phyloP scores from a whole-genome alignment of 2,113 vertebrate genomes.

The Conger conger region DNA sequence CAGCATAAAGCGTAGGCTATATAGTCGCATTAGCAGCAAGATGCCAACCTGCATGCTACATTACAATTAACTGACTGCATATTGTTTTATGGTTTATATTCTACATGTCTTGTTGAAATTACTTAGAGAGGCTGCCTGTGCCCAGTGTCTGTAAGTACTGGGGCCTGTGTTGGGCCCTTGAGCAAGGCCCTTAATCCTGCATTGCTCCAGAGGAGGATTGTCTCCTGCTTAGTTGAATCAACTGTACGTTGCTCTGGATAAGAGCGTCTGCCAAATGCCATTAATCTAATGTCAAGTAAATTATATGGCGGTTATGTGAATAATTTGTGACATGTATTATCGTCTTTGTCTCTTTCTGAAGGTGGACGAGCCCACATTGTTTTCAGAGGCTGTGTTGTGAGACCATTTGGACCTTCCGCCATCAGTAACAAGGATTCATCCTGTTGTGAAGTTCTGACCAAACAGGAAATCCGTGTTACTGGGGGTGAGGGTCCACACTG shows the following conservation, averaged over 20 bases:
- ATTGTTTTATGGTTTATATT: neutral
- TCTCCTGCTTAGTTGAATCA: too few relatives aligned
- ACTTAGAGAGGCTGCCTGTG: neutral
- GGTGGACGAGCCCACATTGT: neutral
- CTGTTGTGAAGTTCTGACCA: constrained; percentile 60
- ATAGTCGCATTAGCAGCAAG: too few relatives aligned
- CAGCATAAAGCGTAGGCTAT: too few relatives aligned
- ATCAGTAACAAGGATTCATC: constrained; percentile 80
- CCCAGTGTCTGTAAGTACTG: too few relatives aligned
- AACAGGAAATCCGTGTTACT: constrained; percentile 76
- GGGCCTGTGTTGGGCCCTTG: too few relatives aligned
- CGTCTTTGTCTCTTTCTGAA: neutral
- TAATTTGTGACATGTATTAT: neutral
- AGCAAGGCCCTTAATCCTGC: too few relatives aligned
- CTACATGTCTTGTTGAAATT: neutral
- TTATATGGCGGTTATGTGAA: neutral
- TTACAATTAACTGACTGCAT: neutral
- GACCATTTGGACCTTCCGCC: constrained; percentile 40
- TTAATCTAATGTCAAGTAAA: too few relatives aligned
- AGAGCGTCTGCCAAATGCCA: too few relatives aligned
- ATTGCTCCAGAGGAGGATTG: too few relatives aligned
- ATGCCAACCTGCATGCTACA: neutral
- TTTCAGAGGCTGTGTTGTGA: neutral
- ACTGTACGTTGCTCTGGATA: too few relatives aligned
- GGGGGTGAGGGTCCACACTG: constrained; percentile 41